Conservation (phyloP, 2,797 vertebrate species). For the Xiphorhynchus erythropygius region DNA sequence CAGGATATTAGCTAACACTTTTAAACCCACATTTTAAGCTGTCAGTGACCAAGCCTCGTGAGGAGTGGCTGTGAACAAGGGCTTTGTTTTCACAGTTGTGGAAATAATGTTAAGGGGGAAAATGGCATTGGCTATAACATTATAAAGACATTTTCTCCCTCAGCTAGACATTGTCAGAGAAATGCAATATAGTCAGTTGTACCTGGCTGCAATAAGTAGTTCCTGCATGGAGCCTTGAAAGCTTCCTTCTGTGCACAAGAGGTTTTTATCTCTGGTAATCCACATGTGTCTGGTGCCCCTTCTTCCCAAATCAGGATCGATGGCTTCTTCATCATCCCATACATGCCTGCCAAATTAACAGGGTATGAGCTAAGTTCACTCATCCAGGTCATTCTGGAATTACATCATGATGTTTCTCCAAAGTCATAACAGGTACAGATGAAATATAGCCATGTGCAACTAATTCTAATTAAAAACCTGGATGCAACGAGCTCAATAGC, state of each 20-base stretch:
- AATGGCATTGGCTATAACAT: not conserved
- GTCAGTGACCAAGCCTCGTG: rapidly evolving
- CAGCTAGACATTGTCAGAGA: not conserved
- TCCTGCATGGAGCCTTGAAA: slow-evolving; percentile 1
- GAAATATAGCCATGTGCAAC: not conserved
- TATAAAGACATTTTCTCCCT: not conserved
- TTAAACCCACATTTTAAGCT: not conserved
- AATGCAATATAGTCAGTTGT: not conserved
- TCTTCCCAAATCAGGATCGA: slow-evolving; percentile 50
- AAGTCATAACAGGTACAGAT: not conserved
- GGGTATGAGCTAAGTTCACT: not conserved
- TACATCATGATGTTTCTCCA: not conserved
- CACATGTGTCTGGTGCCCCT: not conserved
- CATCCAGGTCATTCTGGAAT: not conserved
- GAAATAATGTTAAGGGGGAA: not conserved
- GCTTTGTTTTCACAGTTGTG: not conserved
- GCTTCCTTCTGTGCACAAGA: not conserved
- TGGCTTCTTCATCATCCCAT: slow-evolving; percentile 31
- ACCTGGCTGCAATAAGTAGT: not conserved
- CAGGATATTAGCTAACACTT: not conserved
- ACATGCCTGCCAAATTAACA: slow-evolving; percentile 37
- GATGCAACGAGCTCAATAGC: not conserved
- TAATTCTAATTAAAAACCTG: not conserved
- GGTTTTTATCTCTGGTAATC: not conserved
- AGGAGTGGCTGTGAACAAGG: not conserved